phyloP scores from a whole-genome alignment of 2,888 invertebrate species.

The Hirtodrosophila trivittata region DNA sequence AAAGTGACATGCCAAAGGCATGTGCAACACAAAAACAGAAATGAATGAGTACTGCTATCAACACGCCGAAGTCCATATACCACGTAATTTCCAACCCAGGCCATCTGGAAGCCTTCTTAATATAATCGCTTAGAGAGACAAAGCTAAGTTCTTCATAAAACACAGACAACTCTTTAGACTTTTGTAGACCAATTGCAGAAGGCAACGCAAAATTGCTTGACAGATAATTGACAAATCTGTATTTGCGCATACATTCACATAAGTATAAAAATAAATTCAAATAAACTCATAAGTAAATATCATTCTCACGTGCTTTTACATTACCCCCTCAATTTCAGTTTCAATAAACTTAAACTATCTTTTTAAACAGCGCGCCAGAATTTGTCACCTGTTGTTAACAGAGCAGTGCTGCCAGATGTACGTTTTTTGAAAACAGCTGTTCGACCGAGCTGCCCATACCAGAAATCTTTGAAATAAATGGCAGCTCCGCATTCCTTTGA shows the following conservation, averaged over 20 bases:
- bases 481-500: slow-evolving; percentile 30
- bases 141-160: no score
- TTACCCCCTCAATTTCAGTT: no score
- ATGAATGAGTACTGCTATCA: slow-evolving; percentile 5
- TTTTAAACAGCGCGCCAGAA: slow-evolving; percentile 13
- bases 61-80: slow-evolving; percentile 30
- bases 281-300: no score
- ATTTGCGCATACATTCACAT: no score
- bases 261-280: no score
- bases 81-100: neutral
- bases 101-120: neutral
- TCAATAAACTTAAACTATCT: neutral
- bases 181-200: neutral
- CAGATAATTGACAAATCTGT: slow-evolving; percentile 40
- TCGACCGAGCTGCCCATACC: slow-evolving; percentile 24
- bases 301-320: slow-evolving; percentile 24
- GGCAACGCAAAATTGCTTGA: slow-evolving; percentile 1
- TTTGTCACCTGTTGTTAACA: slow-evolving; percentile 43
- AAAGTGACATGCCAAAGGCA: slow-evolving; percentile 60
- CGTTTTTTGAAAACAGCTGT: slow-evolving; percentile 28
- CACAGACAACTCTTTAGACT: no score
- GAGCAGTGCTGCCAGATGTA: slow-evolving; percentile 30
- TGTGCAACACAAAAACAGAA: slow-evolving; percentile 27
- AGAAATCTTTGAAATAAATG: slow-evolving; percentile 2
- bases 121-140: no score